Evolutionary conservation across 2,113 vertebrate genomes (phyloP).

Genomic region (Garra rufa): DNA sequence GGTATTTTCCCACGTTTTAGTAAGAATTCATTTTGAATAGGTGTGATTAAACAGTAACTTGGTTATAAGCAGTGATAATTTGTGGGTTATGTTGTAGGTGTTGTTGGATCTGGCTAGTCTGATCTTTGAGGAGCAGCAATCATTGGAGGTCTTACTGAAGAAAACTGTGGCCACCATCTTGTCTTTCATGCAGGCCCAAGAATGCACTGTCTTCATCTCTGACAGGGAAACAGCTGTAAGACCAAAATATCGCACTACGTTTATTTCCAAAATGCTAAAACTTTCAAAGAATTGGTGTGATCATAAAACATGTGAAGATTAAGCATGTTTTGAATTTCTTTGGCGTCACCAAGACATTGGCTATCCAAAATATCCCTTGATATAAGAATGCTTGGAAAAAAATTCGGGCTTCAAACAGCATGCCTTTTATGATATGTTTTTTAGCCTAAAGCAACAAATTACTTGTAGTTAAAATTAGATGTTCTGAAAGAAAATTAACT

Average conservation of each 20-base stretch:
- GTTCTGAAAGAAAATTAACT: too few relatives aligned
- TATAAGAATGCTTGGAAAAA: background rate
- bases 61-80: background rate
- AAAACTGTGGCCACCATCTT: constrained; percentile 95
- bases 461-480: background rate
- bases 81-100: constrained; percentile 76
- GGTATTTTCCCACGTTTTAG: constrained; percentile 67
- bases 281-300: background rate
- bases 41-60: background rate
- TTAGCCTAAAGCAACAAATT: background rate
- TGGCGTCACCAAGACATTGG: background rate
- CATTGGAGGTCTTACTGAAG: constrained; percentile 91
- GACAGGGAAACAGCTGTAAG: constrained; percentile 89
- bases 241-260: background rate
- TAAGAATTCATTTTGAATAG: background rate
- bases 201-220: constrained; percentile 92
- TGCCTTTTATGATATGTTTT: background rate
- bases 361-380: background rate
- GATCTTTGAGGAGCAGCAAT: constrained; percentile 97
- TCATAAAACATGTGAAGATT: background rate
- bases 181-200: constrained; percentile 96
- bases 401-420: background rate
- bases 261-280: background rate
- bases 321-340: background rate
- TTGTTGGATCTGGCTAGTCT: constrained; percentile 94